Conservation (phyloP, 1,140 invertebrate genomes). For the Penaeus chinensis region DNA sequence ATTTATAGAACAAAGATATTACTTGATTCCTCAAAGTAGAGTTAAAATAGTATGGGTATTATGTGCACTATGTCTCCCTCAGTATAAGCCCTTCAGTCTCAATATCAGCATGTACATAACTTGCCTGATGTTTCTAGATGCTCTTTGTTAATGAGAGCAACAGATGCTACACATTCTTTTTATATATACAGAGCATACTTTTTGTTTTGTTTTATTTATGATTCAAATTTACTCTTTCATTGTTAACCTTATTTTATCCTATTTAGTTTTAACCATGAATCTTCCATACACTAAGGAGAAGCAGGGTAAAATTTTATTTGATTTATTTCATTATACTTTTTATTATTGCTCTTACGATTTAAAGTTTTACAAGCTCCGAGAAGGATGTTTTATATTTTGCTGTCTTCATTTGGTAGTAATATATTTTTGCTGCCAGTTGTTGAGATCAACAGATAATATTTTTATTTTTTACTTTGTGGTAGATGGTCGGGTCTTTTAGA, state of each 20-base stretch:
- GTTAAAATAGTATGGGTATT: conserved; percentile 27
- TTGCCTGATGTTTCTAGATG: conserved; percentile 43
- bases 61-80: conserved; percentile 18
- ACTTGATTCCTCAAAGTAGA: not conserved
- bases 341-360: too few species aligned
- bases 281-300: conserved; percentile 22
- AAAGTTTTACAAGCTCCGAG: too few species aligned
- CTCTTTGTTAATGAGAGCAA: conserved; percentile 53
- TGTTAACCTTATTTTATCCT: conserved; percentile 14
- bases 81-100: conserved; percentile 28
- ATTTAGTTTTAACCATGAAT: conserved; percentile 35
- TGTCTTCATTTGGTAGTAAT: conserved; percentile 8
- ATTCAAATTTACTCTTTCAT: not conserved
- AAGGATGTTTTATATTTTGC: not conserved
- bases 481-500: too few species aligned
- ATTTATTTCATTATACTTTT: too few species aligned
- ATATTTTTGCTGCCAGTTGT: not conserved
- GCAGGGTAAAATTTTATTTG: conserved; percentile 24
- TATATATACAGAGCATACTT: not conserved
- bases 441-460: too few species aligned
- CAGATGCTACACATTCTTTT: conserved; percentile 32
- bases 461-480: too few species aligned
- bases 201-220: conserved; percentile 33
- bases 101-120: conserved; percentile 54
- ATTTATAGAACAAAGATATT: too few species aligned